Conservation (phyloP, 2,888 invertebrate genomes). For the Pemphredon lugubris region DNA sequence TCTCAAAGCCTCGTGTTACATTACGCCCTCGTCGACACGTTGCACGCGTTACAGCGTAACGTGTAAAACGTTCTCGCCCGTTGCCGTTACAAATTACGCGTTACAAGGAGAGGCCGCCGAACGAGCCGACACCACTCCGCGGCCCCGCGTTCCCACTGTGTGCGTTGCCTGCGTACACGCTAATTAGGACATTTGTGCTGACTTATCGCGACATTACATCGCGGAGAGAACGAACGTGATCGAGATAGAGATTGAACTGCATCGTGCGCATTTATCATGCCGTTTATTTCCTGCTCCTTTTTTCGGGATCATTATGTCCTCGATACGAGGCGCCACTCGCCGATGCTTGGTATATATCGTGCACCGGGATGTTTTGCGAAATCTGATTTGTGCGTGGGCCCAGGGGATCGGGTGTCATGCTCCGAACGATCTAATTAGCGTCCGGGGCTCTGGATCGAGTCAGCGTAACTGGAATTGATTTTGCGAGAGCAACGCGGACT, state of each 20-base stretch:
- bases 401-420: too few relatives aligned
- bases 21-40: conserved; percentile 41
- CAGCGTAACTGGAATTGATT: too few relatives aligned
- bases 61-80: conserved; percentile 37
- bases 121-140: background rate
- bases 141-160: background rate
- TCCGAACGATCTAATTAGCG: too few relatives aligned
- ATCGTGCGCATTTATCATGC: conserved; percentile 51
- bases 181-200: conserved; percentile 61
- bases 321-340: conserved; percentile 3
- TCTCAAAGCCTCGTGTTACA: conserved; percentile 19
- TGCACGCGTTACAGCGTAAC: conserved; percentile 47
- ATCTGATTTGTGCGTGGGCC: background rate
- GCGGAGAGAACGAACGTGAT: conserved; percentile 49
- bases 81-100: conserved; percentile 50
- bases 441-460: too few relatives aligned
- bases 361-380: background rate
- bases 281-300: conserved; percentile 33
- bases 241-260: conserved; percentile 56
- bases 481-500: too few relatives aligned
- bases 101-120: conserved; percentile 32
- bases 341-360: background rate
- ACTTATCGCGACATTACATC: conserved; percentile 60
- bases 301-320: conserved; percentile 30
- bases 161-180: conserved; percentile 33